Conservation (phyloP, 2,888 invertebrate genomes). For the Hypomecis punctinalis region DNA sequence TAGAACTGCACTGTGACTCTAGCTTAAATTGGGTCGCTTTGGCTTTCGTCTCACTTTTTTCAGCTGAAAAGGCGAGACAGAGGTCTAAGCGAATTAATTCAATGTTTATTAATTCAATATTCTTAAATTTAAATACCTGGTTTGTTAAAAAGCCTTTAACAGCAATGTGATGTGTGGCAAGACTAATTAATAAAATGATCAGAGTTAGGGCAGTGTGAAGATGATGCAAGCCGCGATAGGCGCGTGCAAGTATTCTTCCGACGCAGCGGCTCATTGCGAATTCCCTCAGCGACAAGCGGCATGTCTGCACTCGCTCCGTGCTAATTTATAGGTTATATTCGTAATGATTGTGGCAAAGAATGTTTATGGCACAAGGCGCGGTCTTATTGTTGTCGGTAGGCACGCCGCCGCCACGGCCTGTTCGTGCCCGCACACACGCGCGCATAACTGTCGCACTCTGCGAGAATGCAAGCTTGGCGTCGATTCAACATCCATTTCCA, state of each 20-base stretch:
- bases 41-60: too few relatives aligned
- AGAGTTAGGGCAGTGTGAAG: slow-evolving; percentile 35
- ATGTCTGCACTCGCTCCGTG: slow-evolving; percentile 67
- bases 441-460: slow-evolving; percentile 72
- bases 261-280: slow-evolving; percentile 66
- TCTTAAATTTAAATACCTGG: too few relatives aligned
- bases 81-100: too few relatives aligned
- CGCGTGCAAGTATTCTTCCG: slow-evolving; percentile 57
- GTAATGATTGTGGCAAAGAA: slow-evolving; percentile 81
- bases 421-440: slow-evolving; percentile 68
- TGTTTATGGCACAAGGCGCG: slow-evolving; percentile 81
- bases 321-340: slow-evolving; percentile 83
- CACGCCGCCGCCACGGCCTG: slow-evolving; percentile 52
- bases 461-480: slow-evolving; percentile 74
- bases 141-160: neutral
- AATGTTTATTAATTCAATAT: too few relatives aligned
- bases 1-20: too few relatives aligned
- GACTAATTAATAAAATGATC: slow-evolving; percentile 36
- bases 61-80: too few relatives aligned
- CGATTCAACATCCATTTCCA: slow-evolving; percentile 79
- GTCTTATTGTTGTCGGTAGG: slow-evolving; percentile 80
- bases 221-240: slow-evolving; percentile 41
- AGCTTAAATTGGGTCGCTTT: too few relatives aligned
- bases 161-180: neutral
- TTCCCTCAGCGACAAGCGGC: slow-evolving; percentile 64